A percentile compares a stretch with the other conserved stretches of the same genome.
Evolutionary conservation across 2,888 invertebrate genomes (phyloP).

Genomic region (Leistus spinibarbis): DNA sequence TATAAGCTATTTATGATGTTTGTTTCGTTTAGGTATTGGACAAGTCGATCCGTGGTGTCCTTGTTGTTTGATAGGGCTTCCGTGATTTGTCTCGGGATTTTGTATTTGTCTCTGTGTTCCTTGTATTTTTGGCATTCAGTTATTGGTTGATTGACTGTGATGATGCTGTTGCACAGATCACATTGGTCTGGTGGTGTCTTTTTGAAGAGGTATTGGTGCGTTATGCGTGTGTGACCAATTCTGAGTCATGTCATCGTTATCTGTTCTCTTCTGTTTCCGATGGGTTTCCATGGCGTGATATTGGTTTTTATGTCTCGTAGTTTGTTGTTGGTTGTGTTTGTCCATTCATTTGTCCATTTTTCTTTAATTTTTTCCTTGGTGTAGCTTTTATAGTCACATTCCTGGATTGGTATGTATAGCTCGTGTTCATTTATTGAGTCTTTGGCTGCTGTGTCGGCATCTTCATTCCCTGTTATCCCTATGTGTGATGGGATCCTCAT

Average conservation of each 20-base stretch:
- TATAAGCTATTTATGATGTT: too few relatives aligned
- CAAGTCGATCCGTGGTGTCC: too few relatives aligned
- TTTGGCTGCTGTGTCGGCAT: not conserved
- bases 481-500: too few relatives aligned
- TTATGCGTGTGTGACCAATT: not conserved
- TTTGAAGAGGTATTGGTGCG: not conserved
- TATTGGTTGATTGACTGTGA: not conserved
- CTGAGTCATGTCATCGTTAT: not conserved
- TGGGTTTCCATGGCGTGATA: not conserved
- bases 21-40: too few relatives aligned
- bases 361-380: not conserved
- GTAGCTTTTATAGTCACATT: not conserved
- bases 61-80: too few relatives aligned
- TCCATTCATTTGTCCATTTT: not conserved
- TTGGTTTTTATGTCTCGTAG: too few relatives aligned
- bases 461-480: too few relatives aligned
- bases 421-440: not conserved
- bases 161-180: not conserved
- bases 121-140: too few relatives aligned
- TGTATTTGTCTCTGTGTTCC: too few relatives aligned
- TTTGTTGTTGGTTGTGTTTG: too few relatives aligned
- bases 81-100: too few relatives aligned
- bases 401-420: not conserved
- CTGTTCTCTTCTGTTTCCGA: not conserved
- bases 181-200: not conserved